Percentiles rank a stretch among this genome's conserved stretches.
phyloP scores from a whole-genome alignment of 2,888 invertebrate genomes.

The Cataglyphis altisquamis region DNA sequence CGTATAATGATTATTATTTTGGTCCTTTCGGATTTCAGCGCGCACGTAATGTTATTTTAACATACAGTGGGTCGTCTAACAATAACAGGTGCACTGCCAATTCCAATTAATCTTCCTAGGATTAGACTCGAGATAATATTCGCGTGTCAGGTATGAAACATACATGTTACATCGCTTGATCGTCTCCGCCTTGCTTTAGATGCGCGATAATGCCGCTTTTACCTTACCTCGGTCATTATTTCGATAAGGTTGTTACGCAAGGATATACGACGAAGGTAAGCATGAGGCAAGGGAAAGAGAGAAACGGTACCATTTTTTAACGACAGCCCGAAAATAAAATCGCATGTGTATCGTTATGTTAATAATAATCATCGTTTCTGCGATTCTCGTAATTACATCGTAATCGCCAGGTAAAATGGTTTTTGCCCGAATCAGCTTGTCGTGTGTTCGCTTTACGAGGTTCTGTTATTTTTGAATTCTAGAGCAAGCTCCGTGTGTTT shows the following conservation, averaged over 20 bases:
- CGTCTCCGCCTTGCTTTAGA: constrained; percentile 49
- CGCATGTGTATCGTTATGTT: background rate
- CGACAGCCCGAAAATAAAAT: constrained; percentile 8
- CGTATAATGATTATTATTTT: constrained; percentile 32
- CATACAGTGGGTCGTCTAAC: constrained; percentile 12
- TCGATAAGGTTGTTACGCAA: constrained; percentile 41
- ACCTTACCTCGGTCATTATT: constrained; percentile 21
- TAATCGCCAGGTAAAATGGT: background rate
- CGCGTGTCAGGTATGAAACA: constrained; percentile 54
- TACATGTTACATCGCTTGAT: constrained; percentile 53
- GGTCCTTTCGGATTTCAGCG: background rate
- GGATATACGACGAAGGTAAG: constrained; percentile 2
- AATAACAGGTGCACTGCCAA: constrained; percentile 47
- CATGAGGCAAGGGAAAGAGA: background rate
- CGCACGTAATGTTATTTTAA: constrained; percentile 41
- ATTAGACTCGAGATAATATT: constrained; percentile 41
- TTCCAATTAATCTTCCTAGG: constrained; percentile 48
- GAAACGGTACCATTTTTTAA: constrained; percentile 6
- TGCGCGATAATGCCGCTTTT: constrained; percentile 43
- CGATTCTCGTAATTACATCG: constrained; percentile 7
- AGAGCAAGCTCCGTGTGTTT: constrained; percentile 21
- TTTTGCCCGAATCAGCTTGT: background rate
- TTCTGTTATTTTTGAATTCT: constrained; percentile 28
- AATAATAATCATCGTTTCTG: constrained; percentile 36
- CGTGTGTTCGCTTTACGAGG: constrained; percentile 26